Evolutionary conservation across 2,113 vertebrate genomes (phyloP).

Genomic region (Oxygymnocypris stewartii): DNA sequence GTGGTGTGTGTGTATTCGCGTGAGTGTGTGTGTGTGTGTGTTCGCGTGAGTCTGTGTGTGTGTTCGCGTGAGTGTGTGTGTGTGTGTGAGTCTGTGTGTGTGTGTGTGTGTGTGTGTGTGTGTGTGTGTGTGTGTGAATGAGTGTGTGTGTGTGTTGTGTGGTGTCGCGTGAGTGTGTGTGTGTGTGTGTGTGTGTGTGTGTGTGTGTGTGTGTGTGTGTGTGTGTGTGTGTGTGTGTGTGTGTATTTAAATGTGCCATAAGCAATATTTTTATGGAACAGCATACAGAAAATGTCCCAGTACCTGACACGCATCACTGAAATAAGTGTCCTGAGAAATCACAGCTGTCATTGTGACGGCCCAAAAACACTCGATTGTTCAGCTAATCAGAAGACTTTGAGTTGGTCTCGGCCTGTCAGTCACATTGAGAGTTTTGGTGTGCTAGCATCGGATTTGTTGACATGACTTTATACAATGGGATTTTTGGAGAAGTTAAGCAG

Average conservation of each 20-base stretch:
- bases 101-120: conserved; percentile 16
- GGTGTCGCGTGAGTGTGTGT: too few relatives aligned
- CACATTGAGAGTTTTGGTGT: not conserved
- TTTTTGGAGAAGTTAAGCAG: not conserved
- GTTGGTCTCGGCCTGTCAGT: not conserved
- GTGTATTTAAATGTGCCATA: not conserved
- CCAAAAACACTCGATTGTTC: not conserved
- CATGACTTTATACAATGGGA: not conserved
- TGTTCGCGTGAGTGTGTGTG: too few relatives aligned
- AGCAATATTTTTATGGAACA: conserved; percentile 3
- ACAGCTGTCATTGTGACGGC: not conserved
- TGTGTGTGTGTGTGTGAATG: not conserved
- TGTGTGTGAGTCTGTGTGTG: too few relatives aligned
- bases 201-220: not conserved
- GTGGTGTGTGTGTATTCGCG: too few relatives aligned
- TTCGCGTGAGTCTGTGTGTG: too few relatives aligned
- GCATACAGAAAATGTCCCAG: conserved; percentile 1
- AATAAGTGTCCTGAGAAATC: conserved; percentile 1
- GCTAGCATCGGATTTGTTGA: not conserved
- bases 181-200: conserved; percentile 4
- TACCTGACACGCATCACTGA: conserved; percentile 8
- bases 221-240: too few relatives aligned
- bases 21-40: too few relatives aligned
- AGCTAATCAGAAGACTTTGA: not conserved
- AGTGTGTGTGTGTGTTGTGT: too few relatives aligned